Evolutionary conservation across 2,888 invertebrate genomes (phyloP), one percentile per base, ranked within the genome.

Genomic region (Lepidocyrtoides sp.): DNA sequence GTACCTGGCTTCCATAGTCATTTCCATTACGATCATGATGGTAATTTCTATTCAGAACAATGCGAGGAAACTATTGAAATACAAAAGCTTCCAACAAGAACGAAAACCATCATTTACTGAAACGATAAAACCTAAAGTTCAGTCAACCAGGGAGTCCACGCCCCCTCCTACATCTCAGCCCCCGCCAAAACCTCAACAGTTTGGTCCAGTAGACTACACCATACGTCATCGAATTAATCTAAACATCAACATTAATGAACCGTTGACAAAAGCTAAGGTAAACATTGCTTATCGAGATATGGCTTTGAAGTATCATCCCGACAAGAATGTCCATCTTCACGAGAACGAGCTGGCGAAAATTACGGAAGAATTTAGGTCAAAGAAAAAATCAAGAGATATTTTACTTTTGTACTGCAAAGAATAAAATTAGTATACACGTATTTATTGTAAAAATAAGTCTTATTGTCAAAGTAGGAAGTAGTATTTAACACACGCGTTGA

Each of bases 241-340:
- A n/a, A 44, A 51, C 23, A 63, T 88, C 0, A 66, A 12, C 4
- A 8, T 81, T 0, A 81, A 51, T 48, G 66, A 63, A 51, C 20
- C 29, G 17, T 51, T 88, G 51, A 88, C 88, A 29, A 79, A 32
- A 20, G 44, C 88, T 0, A 48, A 41, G 17, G 66, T 88, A 48
- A 88, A 88, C 36, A 51, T 63, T 7, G 88, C 88, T 36, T 88
- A 88, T 66, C 79, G 88, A 0, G 66, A 88, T 10, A 60, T 88
- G 60, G 79, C 88, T 14, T 17, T 81, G 5, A 79, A 36, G 36
- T 88, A 66, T 32, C 88, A 88, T 69, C 88, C 88, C 0, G 88
- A 88, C 32, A 88, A 88, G 20, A 79, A 88, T 17, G 10, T 51
- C 1, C 79, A 88, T 54, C 36, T 79, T 4, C 66, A 51, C 20